Evolutionary conservation across 2,797 vertebrate genomes (phyloP).

Genomic region (Sebastes aleutianus): DNA sequence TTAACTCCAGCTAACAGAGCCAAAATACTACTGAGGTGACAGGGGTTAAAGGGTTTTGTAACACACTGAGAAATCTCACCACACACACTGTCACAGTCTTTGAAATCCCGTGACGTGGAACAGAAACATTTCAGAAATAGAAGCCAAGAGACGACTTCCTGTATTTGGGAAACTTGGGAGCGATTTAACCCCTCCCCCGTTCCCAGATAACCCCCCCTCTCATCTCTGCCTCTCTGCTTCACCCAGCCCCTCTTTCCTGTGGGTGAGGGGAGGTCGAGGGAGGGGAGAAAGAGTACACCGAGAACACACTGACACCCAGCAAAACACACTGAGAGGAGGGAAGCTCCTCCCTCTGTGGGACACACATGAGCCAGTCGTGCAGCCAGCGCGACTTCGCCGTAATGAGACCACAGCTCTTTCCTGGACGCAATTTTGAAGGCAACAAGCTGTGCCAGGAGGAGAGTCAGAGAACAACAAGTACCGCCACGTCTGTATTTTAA

Average conservation of each 20-base stretch:
- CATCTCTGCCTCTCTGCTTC: not conserved
- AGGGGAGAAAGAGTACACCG: conserved; percentile 39
- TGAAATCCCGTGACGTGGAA: conserved; percentile 36
- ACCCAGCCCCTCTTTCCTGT: conserved; percentile 66
- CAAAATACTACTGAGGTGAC: not conserved
- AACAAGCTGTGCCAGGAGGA: conserved; percentile 18
- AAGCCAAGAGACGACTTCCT: conserved; percentile 54
- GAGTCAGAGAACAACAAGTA: conserved; percentile 26
- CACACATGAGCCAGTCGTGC: conserved; percentile 10
- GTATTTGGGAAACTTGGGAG: conserved; percentile 58
- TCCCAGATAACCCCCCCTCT: not conserved
- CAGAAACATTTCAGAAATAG: conserved; percentile 27
- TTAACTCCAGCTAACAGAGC: not conserved
- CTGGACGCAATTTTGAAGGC: conserved; percentile 29
- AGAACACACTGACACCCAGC: conserved; percentile 34
- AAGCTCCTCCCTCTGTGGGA: conserved; percentile 24
- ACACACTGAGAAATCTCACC: not conserved
- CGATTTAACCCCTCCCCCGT: conserved; percentile 36
- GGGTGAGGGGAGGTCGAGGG: conserved; percentile 59
- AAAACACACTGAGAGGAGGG: conserved; percentile 37
- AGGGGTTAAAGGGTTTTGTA: not conserved
- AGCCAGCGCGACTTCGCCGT: conserved; percentile 14
- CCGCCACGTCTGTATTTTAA: conserved; percentile 10
- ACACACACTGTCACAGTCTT: not conserved
- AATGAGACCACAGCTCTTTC: conserved; percentile 59